Base-by-base conservation (phyloP, 1,140 invertebrate species). In the Onthophagus taurus region DNA sequence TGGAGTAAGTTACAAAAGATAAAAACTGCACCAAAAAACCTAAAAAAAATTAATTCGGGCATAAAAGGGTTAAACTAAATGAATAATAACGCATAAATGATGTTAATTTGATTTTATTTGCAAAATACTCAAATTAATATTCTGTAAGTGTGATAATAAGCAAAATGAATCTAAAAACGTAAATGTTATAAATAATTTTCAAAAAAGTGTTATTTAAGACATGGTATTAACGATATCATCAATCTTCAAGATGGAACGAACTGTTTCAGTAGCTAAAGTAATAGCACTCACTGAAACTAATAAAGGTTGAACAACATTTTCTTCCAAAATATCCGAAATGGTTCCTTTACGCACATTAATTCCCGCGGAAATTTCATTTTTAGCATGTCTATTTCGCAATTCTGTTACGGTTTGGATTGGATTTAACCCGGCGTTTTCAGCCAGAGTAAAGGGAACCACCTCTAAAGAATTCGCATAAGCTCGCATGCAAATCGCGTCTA, bases 391-490 rank as follows among this genome's bases (percentile, higher is more conserved):
- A 61, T 92, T 97, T 42, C 96, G 77, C 39, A 99, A 72, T 67
- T 98, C 94, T 0, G 96, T 99, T 1, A 99, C 95, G 1, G 95
- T 98, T 35, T 86, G 67, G 62, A 99, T 97, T 0, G 97, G 86
- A 70, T 96, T 98, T 2, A 99, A 71, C n/a, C 97, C 96, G 17
- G 96, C 95, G 68, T 99, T 99, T 71, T 99, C 97, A n/a, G 97
- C 92, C 39, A 99, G 71, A 2, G 97, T 99, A 37, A 84, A 95
- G 2, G 97, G 97, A 61, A 99, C 89, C 3, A 99, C 83, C 71
- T 98, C 94, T 16, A 99, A 70, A 1, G 96, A 92, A 63, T 97
- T 88, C 6, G 95, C 92, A 73, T 90, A 99, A 1, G 90, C 93
- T 50, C 85, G 76, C 48, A 89, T 81, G 60, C 95, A 98, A 64